Conservation (phyloP, 2,113 vertebrate genomes). For the Cromileptes altivelis region DNA sequence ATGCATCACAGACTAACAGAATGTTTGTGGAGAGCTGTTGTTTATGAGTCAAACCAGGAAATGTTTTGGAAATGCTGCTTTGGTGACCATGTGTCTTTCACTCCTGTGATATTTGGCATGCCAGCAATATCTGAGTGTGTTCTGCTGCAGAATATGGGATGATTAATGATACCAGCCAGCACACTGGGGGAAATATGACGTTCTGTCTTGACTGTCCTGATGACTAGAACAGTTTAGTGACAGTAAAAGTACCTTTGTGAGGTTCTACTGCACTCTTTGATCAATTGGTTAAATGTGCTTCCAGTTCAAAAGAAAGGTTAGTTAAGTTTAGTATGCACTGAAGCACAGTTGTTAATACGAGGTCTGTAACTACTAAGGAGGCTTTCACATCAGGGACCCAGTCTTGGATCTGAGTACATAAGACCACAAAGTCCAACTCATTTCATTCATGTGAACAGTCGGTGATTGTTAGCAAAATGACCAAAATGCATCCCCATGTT, state of each 20-base stretch:
- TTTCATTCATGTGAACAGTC: no score
- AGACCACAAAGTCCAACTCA: no score
- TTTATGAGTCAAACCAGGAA: constrained; percentile 40
- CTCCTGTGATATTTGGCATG: constrained; percentile 7
- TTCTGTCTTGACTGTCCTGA: neutral
- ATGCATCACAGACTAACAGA: constrained; percentile 6
- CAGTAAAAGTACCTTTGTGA: neutral
- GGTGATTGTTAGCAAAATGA: no score
- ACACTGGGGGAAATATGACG: neutral
- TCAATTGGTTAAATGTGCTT: constrained; percentile 10
- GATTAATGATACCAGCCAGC: constrained; percentile 23
- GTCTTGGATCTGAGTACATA: no score
- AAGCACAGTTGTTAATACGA: constrained; percentile 6
- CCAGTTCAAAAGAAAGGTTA: constrained; percentile 23
- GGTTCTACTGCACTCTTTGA: constrained; percentile 13
- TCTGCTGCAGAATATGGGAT: constrained; percentile 12
- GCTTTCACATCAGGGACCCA: no score
- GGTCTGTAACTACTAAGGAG: neutral
- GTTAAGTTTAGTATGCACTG: constrained; percentile 4
- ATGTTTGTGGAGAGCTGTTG: neutral
- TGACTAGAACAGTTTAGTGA: neutral
- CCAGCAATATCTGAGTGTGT: neutral
- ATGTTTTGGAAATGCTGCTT: constrained; percentile 10
- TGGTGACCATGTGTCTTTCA: constrained; percentile 1
- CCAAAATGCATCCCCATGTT: no score